Evolutionary conservation across 2,113 vertebrate genomes (phyloP).

Genomic region (Penelope pileata): DNA sequence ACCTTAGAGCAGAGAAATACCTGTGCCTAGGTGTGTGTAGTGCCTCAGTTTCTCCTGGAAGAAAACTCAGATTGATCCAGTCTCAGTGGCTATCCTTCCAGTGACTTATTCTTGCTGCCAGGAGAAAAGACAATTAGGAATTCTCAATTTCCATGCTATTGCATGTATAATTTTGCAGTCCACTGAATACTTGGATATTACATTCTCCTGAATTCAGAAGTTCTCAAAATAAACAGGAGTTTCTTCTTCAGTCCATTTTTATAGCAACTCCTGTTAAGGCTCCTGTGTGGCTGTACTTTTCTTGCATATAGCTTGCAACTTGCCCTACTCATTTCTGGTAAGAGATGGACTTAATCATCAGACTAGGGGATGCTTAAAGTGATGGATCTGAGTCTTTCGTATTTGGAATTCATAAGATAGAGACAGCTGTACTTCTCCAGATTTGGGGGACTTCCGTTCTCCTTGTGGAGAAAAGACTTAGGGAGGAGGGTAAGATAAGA

Average conservation of each 20-base stretch:
- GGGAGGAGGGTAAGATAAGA: background rate
- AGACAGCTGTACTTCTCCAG: background rate
- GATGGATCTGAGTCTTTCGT: background rate
- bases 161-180: background rate
- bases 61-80: background rate
- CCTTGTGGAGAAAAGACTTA: background rate
- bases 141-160: background rate
- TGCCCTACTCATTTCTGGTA: background rate
- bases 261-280: background rate
- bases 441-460: background rate
- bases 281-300: background rate
- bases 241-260: background rate
- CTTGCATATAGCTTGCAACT: background rate
- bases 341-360: background rate
- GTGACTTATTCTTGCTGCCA: background rate
- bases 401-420: background rate
- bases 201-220: background rate
- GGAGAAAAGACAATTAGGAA: background rate
- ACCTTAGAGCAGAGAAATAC: background rate
- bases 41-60: background rate
- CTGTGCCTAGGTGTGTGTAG: background rate
- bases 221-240: background rate
- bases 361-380: background rate
- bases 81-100: background rate
- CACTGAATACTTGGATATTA: background rate